Evolutionary conservation across 2,888 invertebrate genomes (phyloP), one percentile per base, ranked within the genome.

Genomic region (Spisula solida): DNA sequence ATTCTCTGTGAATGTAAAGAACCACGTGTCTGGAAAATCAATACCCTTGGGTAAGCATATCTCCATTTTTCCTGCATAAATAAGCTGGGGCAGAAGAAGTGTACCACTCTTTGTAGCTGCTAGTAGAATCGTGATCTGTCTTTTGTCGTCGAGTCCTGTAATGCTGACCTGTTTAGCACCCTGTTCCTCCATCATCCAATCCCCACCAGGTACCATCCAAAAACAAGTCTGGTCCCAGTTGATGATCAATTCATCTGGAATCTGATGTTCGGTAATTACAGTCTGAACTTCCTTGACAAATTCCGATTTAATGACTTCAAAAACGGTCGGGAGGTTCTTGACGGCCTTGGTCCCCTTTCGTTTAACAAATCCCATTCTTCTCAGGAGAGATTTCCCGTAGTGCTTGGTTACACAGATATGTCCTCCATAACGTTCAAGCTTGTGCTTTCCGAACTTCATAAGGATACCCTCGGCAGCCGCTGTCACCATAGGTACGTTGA

Each of bases 161-260:
- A 90, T 82, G 0, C 84, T 56, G 1, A 88, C 88, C 55, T 91
- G 88, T 20, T 84, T 0, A 0, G 82, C 47, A 5, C 88, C 86
- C 16, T 51, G 25, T 34, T 88, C 55, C 56, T 91, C 90, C 88
- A 89, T 88, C 0, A 91, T 92, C 92, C 91, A 90, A 0, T 92
- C 91, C 5, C 90, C 91, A 1, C 90, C 87, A 0, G 93, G 91
- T 29, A 92, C 90, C 10, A 92, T 31, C 51, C 86, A 86, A 75
- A 87, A 86, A 1, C 89, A 90, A 25, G 90, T 90, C 55, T 93
- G 92, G 82, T 93, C 91, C 81, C 89, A 92, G 80, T 92, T 92
- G 29, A 92, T 87, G 1, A 93, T 51, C 0, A 91, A 66, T 0
- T 51, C 16, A 81, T 91, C 90, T 8, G 92, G 92, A 12, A 93